phyloP scores from a whole-genome alignment of 2,888 invertebrate species.

The Aplocera efformata region DNA sequence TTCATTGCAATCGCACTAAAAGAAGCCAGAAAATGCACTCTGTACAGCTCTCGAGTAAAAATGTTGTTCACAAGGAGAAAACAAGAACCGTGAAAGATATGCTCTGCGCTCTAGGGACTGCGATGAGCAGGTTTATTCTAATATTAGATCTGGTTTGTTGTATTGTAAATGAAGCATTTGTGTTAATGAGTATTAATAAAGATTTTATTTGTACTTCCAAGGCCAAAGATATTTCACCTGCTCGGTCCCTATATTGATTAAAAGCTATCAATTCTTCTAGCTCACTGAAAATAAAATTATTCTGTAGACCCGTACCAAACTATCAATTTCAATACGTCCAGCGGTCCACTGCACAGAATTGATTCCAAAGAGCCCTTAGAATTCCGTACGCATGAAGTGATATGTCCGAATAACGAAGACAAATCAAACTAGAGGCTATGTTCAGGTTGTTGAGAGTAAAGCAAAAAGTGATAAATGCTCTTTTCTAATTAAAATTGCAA shows the following conservation, averaged over 20 bases:
- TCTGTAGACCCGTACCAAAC: too few species aligned
- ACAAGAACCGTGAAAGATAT: conserved; percentile 55
- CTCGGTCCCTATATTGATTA: too few species aligned
- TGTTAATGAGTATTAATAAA: too few species aligned
- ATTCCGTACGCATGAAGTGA: conserved; percentile 50
- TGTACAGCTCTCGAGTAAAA: conserved; percentile 60
- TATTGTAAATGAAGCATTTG: background rate
- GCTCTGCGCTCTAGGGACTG: conserved; percentile 39
- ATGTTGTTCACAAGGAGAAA: conserved; percentile 57
- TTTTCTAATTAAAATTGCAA: too few species aligned
- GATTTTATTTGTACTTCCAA: too few species aligned
- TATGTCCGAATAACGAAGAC: conserved; percentile 73
- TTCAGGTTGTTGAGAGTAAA: too few species aligned
- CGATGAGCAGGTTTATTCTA: conserved; percentile 41
- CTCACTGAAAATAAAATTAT: too few species aligned
- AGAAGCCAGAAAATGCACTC: conserved; percentile 63
- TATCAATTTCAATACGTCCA: conserved; percentile 8
- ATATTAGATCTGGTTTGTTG: conserved; percentile 43
- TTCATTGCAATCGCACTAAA: conserved; percentile 38
- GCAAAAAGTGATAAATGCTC: too few species aligned
- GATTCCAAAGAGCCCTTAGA: conserved; percentile 41
- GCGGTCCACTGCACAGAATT: conserved; percentile 36
- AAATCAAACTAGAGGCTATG: conserved; percentile 56
- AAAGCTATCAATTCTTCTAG: too few species aligned
- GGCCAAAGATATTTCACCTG: too few species aligned